Conservation (phyloP, 1,140 invertebrate genomes). For the Holcopasites calliopsidis region DNA sequence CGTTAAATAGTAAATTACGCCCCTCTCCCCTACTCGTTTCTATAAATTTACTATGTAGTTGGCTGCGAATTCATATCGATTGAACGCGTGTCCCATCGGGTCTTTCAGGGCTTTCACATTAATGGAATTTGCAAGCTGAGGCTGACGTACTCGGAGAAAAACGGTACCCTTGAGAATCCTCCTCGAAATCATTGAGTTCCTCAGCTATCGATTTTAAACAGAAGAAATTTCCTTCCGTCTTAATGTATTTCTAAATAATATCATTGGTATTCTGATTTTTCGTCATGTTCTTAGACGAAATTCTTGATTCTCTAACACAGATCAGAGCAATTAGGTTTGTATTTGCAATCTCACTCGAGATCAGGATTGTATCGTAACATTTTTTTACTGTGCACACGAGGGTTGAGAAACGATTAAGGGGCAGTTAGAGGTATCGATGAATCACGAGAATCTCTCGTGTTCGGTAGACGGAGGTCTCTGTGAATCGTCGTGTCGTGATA, state of each 20-base stretch:
- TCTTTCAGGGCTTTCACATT: conserved; percentile 39
- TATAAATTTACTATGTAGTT: conserved; percentile 55
- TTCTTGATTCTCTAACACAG: too few relatives aligned
- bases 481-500: conserved; percentile 48
- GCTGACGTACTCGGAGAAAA: background rate
- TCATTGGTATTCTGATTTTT: too few relatives aligned
- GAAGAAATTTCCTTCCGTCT: background rate
- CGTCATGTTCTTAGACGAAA: too few relatives aligned
- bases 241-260: background rate
- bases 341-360: too few relatives aligned
- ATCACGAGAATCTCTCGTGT: conserved; percentile 45
- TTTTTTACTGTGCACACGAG: too few relatives aligned
- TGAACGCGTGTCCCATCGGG: conserved; percentile 37
- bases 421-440: conserved; percentile 50
- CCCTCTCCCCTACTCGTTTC: conserved; percentile 19
- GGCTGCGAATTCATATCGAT: conserved; percentile 53
- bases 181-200: background rate
- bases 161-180: background rate
- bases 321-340: too few relatives aligned
- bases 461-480: conserved; percentile 40
- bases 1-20: conserved; percentile 47
- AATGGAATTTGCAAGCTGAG: conserved; percentile 60
- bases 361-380: too few relatives aligned
- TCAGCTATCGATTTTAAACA: background rate
- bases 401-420: conserved; percentile 42